Evolutionary conservation across 2,888 invertebrate genomes (phyloP), one percentile per base, ranked within the genome.

Genomic region (Argyra leucocephala): DNA sequence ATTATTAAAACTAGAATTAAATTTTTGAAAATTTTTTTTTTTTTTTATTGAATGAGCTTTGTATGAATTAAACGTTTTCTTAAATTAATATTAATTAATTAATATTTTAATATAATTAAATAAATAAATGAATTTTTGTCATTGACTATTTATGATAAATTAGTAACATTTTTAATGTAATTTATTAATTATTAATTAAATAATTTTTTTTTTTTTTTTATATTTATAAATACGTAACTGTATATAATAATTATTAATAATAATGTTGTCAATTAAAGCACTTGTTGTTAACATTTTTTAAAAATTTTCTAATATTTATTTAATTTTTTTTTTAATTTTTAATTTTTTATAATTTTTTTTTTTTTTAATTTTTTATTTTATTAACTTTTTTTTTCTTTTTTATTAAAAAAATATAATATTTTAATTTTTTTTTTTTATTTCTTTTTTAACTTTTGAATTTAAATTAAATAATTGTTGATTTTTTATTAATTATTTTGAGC

Each of bases 201-300:
- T 31, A 7, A 10, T 31, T 31, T 7, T 7, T 31, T 31, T 31
- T 31, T 7, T 31, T n/a, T n/a, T n/a, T n/a, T 31, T 31, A 31
- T 48, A 48, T 48, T 31, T 48, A n/a, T 48, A 15, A 48, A 48
- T n/a, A 48, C 48, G n/a, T 48, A 15, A 48, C 15, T 48, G 12
- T 48, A 48, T 48, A 26, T 26, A 31, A 10, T 10, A 48, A 12
- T 48, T 48, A 48, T 48, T 48, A 48, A 12, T 48, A 48, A 48
- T 18, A 18, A 48, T 48, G 48, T 48, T 48, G 15, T 62, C 60
- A 48, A 48, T 66, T 66, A 66, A 66, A 64, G 66, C 66, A 66
- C 66, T 66, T 62, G 60, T 66, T 66, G 66, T 66, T 66, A 66
- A 66, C 66, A 66, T 66, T 58, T 64, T 64, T 66, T n/a, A 48